Conservation (phyloP, 2,113 vertebrate species). For the Speoplatyrhinus poulsoni region DNA sequence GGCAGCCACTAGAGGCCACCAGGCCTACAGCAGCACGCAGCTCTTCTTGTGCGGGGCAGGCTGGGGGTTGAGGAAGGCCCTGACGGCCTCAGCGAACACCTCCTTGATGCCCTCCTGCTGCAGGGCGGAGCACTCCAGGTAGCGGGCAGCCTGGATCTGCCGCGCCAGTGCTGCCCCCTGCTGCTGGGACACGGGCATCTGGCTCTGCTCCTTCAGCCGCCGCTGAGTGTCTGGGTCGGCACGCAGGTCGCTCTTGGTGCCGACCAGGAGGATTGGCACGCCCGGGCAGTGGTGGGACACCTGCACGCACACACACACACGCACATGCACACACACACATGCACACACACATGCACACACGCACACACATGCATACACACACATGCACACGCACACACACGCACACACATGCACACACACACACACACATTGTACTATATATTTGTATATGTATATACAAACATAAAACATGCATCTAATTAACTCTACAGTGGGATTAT, state of each 20-base stretch:
- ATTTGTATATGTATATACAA: no score
- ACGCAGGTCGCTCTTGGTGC: constrained; percentile 96
- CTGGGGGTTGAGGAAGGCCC: constrained; percentile 86
- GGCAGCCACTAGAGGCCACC: background rate
- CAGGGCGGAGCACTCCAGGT: constrained; percentile 93
- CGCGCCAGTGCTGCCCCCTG: constrained; percentile 85
- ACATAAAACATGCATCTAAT: no score
- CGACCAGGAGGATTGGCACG: constrained; percentile 90
- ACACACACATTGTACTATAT: no score
- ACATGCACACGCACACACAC: background rate
- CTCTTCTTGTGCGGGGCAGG: constrained; percentile 77
- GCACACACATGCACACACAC: background rate
- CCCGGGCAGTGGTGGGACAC: constrained; percentile 90
- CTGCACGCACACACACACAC: constrained; percentile 25
- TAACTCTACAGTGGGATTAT: no score
- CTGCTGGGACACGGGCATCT: constrained; percentile 83
- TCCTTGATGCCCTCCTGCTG: constrained; percentile 96
- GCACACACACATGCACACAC: no score
- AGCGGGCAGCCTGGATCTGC: constrained; percentile 90
- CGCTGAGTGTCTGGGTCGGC: constrained; percentile 81
- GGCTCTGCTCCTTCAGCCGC: constrained; percentile 94
- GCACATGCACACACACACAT: background rate
- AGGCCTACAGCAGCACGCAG: constrained; percentile 84
- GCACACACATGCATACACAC: no score
- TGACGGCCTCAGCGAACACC: constrained; percentile 87